A percentile compares a stretch with the other conserved stretches of the same genome.
Evolutionary conservation across 2,888 invertebrate genomes (phyloP).

Genomic region (Megaustenia siamemsis): DNA sequence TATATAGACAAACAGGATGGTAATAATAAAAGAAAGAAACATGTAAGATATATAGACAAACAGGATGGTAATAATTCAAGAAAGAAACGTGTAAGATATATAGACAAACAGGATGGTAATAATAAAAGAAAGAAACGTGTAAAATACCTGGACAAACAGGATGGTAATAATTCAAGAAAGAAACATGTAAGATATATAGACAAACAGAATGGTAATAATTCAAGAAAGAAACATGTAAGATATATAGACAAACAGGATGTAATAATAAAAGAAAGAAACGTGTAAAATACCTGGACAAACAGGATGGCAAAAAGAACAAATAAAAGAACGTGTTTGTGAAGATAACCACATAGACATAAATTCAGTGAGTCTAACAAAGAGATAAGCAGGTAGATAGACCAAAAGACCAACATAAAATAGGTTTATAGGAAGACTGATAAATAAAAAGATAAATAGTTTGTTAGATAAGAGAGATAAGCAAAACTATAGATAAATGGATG

Average conservation of each 20-base stretch:
- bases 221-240: slow-evolving; percentile 14
- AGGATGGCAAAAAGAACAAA: background rate
- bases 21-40: too few relatives aligned
- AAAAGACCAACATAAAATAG: background rate
- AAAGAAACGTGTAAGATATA: too few relatives aligned
- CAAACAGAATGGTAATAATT: slow-evolving; percentile 9
- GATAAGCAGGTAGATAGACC: background rate
- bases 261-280: background rate
- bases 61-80: too few relatives aligned
- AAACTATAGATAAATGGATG: too few relatives aligned
- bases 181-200: slow-evolving; percentile 2
- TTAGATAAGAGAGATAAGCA: too few relatives aligned
- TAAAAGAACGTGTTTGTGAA: too few relatives aligned
- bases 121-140: too few relatives aligned
- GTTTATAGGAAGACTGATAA: background rate
- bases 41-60: too few relatives aligned
- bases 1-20: too few relatives aligned
- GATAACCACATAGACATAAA: background rate
- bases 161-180: too few relatives aligned
- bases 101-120: too few relatives aligned
- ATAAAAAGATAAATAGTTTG: background rate
- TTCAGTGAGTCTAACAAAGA: background rate
- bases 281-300: background rate
- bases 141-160: too few relatives aligned
- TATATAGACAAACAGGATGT: background rate